These are phyloP conservation scores for Paratilapia polleni DNA, from an alignment of 2,113 vertebrate species.

Conservation along the genomic window DNA sequence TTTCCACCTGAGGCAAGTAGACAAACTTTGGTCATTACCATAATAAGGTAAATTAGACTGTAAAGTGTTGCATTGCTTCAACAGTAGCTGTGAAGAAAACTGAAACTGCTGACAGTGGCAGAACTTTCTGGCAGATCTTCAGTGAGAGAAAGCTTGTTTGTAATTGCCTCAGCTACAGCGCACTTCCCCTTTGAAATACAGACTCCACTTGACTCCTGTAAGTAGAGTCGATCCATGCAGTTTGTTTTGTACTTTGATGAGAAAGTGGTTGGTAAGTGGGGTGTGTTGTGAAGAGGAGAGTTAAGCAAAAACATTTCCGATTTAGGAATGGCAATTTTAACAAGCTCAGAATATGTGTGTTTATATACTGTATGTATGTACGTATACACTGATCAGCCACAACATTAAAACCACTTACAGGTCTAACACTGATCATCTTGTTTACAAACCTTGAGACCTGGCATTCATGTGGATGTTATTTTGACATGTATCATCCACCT, in stretches of 20 bases:
- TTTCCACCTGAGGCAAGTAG: constrained; percentile 32
- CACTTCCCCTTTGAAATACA: constrained; percentile 53
- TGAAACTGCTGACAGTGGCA: constrained; percentile 69
- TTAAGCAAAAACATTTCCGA: background rate
- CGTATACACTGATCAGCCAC: background rate
- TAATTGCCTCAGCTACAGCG: constrained; percentile 57
- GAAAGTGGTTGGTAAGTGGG: constrained; percentile 29
- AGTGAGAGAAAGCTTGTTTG: constrained; percentile 58
- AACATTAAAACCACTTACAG: background rate
- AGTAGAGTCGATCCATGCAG: constrained; percentile 49
- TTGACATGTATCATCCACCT: too few relatives aligned
- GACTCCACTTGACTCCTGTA: constrained; percentile 55
- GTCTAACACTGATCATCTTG: background rate
- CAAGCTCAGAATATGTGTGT: background rate
- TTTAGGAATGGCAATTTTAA: background rate
- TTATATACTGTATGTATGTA: background rate
- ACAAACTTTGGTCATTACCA: constrained; percentile 68
- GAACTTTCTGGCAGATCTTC: constrained; percentile 59
- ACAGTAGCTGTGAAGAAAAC: constrained; percentile 54
- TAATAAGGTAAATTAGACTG: constrained; percentile 63
- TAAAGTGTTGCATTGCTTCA: constrained; percentile 52
- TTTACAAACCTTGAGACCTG: background rate
- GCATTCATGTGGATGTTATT: background rate
- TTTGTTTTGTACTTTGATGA: constrained; percentile 51
- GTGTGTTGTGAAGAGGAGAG: constrained; percentile 6